phyloP scores from a whole-genome alignment of 2,113 vertebrate genomes.

The Rhagologus leucostigma region DNA sequence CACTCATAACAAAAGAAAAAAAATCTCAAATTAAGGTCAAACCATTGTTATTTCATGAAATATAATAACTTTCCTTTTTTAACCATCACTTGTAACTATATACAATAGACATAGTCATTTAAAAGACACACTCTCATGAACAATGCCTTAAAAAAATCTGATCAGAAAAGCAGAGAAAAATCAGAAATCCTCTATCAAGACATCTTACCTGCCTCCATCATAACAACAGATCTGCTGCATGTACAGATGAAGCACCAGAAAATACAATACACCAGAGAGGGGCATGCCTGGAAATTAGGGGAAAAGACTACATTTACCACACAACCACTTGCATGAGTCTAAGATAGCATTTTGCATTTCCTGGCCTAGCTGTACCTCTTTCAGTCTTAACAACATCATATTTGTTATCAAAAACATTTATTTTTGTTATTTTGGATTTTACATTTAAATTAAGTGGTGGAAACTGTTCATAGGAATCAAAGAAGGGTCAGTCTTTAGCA shows the following conservation, averaged over 20 bases:
- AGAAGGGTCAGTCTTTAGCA: neutral
- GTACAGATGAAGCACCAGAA: neutral
- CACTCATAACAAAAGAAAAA: neutral
- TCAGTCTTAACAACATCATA: neutral
- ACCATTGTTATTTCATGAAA: neutral
- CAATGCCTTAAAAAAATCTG: neutral
- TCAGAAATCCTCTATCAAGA: neutral
- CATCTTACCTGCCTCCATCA: neutral
- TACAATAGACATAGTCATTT: neutral
- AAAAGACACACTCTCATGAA: neutral
- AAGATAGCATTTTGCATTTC: neutral
- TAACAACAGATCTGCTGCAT: neutral
- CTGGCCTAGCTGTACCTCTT: neutral
- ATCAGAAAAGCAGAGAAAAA: neutral
- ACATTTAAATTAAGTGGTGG: neutral
- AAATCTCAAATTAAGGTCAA: neutral
- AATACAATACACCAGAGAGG: neutral
- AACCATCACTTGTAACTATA: neutral
- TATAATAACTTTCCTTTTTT: neutral
- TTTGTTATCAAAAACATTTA: neutral
- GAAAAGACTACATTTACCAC: neutral
- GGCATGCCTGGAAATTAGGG: neutral
- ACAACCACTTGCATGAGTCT: fast-evolving
- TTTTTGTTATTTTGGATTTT: neutral
- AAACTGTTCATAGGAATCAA: neutral